A percentile compares a stretch with the other conserved stretches of the same genome.
These are phyloP conservation scores for Bombylius major DNA, from an alignment of 2,888 invertebrate genomes.

Conservation along the genomic window DNA sequence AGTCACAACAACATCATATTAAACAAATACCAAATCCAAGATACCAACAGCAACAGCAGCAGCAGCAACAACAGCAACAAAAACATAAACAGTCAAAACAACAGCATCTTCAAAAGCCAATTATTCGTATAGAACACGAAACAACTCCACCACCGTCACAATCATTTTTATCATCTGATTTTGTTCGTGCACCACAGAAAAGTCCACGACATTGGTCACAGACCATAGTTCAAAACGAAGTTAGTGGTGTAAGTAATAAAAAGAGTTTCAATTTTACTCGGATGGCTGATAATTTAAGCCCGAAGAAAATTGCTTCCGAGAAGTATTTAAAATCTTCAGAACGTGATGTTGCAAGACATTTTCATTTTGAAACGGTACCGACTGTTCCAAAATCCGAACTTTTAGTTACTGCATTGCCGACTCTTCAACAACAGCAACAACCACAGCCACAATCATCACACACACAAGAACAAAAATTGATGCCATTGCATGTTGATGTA, in stretches of 20 bases:
- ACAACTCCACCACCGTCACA: not conserved
- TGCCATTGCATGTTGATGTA: slow-evolving; percentile 28
- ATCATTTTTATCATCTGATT: not conserved
- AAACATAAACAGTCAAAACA: no score
- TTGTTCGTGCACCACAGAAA: not conserved
- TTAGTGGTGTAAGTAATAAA: slow-evolving; percentile 12
- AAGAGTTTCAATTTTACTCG: slow-evolving; percentile 34
- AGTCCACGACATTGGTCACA: slow-evolving; percentile 4
- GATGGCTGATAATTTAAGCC: slow-evolving; percentile 34
- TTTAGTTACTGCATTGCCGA: slow-evolving; percentile 11
- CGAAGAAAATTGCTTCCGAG: slow-evolving; percentile 17
- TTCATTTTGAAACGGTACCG: slow-evolving; percentile 24
- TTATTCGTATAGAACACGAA: slow-evolving; percentile 8
- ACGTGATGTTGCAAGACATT: slow-evolving; percentile 29
- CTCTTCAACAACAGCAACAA: slow-evolving; percentile 10
- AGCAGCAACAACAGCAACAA: no score
- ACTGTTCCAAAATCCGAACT: slow-evolving; percentile 22
- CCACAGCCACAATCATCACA: not conserved
- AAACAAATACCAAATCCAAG: no score
- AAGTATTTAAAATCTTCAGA: slow-evolving; percentile 7
- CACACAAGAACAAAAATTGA: not conserved
- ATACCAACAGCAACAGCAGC: no score
- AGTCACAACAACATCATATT: no score
- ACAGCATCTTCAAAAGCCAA: slow-evolving; percentile 1
- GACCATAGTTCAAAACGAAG: not conserved